Evolutionary conservation across 2,113 vertebrate genomes (phyloP).

Genomic region (Oncorhynchus nerka): DNA sequence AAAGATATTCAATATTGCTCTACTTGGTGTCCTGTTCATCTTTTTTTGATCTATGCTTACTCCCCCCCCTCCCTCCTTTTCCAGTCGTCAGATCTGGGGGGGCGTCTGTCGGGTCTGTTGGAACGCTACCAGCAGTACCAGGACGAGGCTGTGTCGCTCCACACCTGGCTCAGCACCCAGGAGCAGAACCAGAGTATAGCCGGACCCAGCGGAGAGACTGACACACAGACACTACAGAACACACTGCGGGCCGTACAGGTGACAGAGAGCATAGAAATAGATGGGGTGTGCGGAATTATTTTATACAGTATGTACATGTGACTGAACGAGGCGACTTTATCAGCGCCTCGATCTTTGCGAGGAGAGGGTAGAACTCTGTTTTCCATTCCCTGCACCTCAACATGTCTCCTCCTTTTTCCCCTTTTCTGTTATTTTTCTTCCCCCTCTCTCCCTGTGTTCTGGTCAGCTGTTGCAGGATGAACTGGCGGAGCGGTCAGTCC

Average conservation of each 20-base stretch:
- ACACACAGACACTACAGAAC: conserved; percentile 80
- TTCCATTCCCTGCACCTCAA: neutral
- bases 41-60: neutral
- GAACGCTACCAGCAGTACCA: conserved; percentile 91
- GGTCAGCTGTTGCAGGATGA: conserved; percentile 87
- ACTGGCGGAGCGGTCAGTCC: conserved; percentile 87
- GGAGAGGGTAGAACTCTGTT: neutral
- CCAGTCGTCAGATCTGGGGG: conserved; percentile 85
- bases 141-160: conserved; percentile 80
- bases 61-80: neutral
- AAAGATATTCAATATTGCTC: no score
- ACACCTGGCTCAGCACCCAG: conserved; percentile 83
- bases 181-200: conserved; percentile 75
- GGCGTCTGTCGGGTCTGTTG: conserved; percentile 81
- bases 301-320: neutral
- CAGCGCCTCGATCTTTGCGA: neutral
- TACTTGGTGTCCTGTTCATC: neutral
- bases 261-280: neutral
- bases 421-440: neutral
- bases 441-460: neutral
- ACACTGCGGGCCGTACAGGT: conserved; percentile 86
- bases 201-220: conserved; percentile 78
- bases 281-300: neutral
- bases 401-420: no score
- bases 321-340: no score